Percentiles rank a stretch among this genome's conserved stretches.
These are phyloP conservation scores for Porites lobata DNA, from an alignment of 92 coral and sea anemone species.

Conservation along the genomic window DNA sequence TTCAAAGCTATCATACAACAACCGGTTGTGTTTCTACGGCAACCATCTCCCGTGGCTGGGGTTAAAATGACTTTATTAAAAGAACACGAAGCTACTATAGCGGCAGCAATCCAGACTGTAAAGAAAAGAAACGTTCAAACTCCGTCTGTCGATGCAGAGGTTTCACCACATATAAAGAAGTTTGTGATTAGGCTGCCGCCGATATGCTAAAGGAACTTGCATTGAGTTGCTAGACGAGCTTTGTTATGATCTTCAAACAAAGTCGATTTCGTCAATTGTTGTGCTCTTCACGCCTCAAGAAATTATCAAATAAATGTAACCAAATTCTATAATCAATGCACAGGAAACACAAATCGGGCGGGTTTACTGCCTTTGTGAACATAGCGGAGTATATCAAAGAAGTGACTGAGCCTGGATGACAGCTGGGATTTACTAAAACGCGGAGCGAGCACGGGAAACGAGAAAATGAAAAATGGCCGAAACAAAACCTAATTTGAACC, in stretches of 20 bases:
- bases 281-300: not conserved
- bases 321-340: too few species aligned
- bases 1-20: slow-evolving; percentile 23
- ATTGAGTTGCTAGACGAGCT: not conserved
- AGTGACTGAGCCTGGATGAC: too few species aligned
- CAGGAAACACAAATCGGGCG: too few species aligned
- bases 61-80: slow-evolving; percentile 27
- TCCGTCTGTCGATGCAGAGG: slow-evolving; percentile 27
- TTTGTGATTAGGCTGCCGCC: slow-evolving; percentile 58
- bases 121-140: slow-evolving; percentile 31
- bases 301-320: too few species aligned
- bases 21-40: slow-evolving; percentile 32
- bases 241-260: not conserved
- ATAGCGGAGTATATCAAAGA: too few species aligned
- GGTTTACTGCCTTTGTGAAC: too few species aligned
- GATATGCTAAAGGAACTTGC: slow-evolving; percentile 3
- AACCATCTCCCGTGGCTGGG: slow-evolving; percentile 56
- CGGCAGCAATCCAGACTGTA: slow-evolving; percentile 26
- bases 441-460: too few species aligned
- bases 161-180: slow-evolving; percentile 24
- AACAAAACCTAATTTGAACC: too few species aligned
- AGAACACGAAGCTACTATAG: slow-evolving; percentile 19
- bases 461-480: too few species aligned
- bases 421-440: too few species aligned
- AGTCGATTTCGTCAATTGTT: not conserved